Evolutionary conservation across 2,888 invertebrate genomes (phyloP), one percentile per base, ranked within the genome.

Genomic region (Cerastis leucographa): DNA sequence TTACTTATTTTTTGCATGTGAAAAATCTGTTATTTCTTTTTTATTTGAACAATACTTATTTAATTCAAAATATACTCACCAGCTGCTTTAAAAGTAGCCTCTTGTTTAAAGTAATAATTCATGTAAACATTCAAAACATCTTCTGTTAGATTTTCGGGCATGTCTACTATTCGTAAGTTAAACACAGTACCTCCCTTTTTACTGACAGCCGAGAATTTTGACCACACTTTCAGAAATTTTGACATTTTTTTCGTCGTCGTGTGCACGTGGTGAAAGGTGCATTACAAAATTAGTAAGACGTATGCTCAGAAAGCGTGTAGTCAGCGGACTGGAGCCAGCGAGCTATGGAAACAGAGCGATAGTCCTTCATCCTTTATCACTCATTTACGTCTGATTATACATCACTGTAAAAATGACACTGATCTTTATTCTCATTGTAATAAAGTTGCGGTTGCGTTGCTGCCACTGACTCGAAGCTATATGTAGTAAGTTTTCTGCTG

Each of bases 111-210:
- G 19, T 29, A 74, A 49, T 49, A 29, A 12, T 74, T 42, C 5
- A 75, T 42, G 49, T 75, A 74, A 5, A 61, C 29, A 46, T 49
- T 12, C 8, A 74, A 2, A 22, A 74, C 40, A 49, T 74, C 22
- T 40, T 61, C 40, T n/a, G 25, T 49, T 11, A 74, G 12, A 29
- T 11, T 17, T 42, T 74, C 14, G 1, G 74, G 74, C 17, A 74
- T n/a, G 12, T 74, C 75, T 17, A 74, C 14, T 49, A 74, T 61
- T 40, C 75, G 74, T 22, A 74, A 74, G 42, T 74, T 74, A 22
- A 49, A 29, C 17, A 61, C 59, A 29, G 42, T 12, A 29, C n/a
- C 49, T 25, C 19, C 49, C 8, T 64, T 75, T 22, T 74, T 61
- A 7, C 22, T 44, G 0, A 6, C 19, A 66, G 7, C 35, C 17